Conservation (phyloP, 2,888 invertebrate species). For the Synanthedon myopaeformis region DNA sequence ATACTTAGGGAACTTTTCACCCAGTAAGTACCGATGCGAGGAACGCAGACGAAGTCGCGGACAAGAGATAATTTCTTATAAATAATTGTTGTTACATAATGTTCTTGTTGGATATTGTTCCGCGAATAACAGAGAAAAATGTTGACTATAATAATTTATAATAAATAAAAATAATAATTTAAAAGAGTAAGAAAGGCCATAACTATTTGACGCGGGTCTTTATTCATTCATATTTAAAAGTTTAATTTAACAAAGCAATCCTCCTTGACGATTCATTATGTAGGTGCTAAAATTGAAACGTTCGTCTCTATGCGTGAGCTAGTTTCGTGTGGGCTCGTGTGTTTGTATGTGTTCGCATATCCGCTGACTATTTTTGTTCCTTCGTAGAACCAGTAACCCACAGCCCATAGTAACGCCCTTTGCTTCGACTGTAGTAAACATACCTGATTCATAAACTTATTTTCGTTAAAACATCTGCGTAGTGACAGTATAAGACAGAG, state of each 20-base stretch:
- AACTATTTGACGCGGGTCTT: background rate
- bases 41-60: too few relatives aligned
- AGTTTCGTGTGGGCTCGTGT: conserved; percentile 12
- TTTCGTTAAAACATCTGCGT: too few relatives aligned
- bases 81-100: too few relatives aligned
- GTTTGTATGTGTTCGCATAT: conserved; percentile 23
- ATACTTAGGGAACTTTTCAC: too few relatives aligned
- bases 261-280: conserved; percentile 29
- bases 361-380: conserved; percentile 32
- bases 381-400: conserved; percentile 10
- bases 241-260: conserved; percentile 34
- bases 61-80: too few relatives aligned
- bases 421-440: background rate
- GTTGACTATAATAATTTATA: too few relatives aligned
- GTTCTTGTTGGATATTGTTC: too few relatives aligned
- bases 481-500: too few relatives aligned
- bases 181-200: too few relatives aligned
- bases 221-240: conserved; percentile 5
- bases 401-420: background rate
- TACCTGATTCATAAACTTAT: background rate
- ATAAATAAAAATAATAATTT: too few relatives aligned
- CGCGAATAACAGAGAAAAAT: too few relatives aligned
- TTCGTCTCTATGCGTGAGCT: conserved; percentile 6
- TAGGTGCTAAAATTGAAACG: conserved; percentile 14
- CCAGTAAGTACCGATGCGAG: too few relatives aligned